These are phyloP conservation scores for Engystomops pustulosus DNA, from an alignment of 2,113 vertebrate species.

Conservation along the genomic window DNA sequence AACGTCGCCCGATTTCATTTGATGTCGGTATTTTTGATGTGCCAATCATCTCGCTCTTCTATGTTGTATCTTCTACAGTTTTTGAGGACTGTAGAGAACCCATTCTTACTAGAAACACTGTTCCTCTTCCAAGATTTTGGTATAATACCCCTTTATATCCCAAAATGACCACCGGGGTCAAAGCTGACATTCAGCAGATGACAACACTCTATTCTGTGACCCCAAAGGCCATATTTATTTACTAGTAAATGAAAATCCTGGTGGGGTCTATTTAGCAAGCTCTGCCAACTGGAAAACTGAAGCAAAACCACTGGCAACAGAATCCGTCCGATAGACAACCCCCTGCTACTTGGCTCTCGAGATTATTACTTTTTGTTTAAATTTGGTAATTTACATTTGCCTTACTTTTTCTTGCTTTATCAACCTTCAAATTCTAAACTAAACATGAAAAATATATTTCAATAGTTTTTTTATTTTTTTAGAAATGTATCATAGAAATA, in stretches of 20 bases:
- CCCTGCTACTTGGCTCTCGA: constrained; percentile 9
- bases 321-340: constrained; percentile 6
- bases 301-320: constrained; percentile 26
- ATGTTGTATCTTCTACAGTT: not conserved
- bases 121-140: not conserved
- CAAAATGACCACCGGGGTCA: constrained; percentile 29
- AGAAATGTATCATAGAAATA: no score
- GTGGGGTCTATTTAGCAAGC: constrained; percentile 33
- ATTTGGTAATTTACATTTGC: not conserved
- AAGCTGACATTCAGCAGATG: not conserved
- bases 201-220: constrained; percentile 33
- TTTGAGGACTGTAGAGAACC: not conserved
- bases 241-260: constrained; percentile 30
- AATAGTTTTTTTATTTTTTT: no score
- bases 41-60: not conserved
- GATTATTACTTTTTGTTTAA: not conserved
- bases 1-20: not conserved
- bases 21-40: constrained; percentile 10
- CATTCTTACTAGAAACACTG: not conserved
- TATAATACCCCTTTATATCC: not conserved
- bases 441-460: no score
- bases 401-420: not conserved
- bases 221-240: constrained; percentile 18
- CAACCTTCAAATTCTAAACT: not conserved
- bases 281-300: constrained; percentile 44